Base-by-base conservation (phyloP, 2,888 invertebrate genomes). In the Thumatha senex region DNA sequence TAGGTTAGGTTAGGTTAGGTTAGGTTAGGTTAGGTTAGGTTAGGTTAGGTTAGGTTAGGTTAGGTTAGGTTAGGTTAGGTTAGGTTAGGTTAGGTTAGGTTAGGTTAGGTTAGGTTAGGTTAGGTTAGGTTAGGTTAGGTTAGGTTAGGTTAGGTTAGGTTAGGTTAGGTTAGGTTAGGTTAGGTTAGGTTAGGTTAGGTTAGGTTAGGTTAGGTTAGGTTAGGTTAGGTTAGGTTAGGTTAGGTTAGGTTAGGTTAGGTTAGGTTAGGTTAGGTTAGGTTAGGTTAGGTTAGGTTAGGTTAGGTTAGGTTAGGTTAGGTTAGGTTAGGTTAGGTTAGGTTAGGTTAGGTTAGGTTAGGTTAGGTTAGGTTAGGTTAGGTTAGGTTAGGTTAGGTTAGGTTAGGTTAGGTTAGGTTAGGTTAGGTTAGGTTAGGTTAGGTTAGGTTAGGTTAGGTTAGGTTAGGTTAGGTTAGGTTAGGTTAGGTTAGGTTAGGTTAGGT, bases 31-130 rank as follows among this genome's bases (percentile, higher is more conserved):
- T 51, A 41, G 46, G 51, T 51, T 51, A 46, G 51, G 51, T 51
- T 51, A 46, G 51, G 51, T 51, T 51, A 46, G 51, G 50, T 51
- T 51, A 46, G 51, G 51, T 51, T 51, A 45, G 51, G 51, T 51
- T 47, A 43, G 51, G 46, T 51, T 46, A 39, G 43, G 51, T 47
- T 51, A 46, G 51, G 51, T 51, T 51, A 46, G 51, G 46, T 46
- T 46, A 42, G 46, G 46, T 41, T 46, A 46, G 46, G 51, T 41
- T 51, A 38, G 46, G 51, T 46, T 51, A 41, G 46, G 51, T 46
- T 51, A 41, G 44, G 48, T 43, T 47, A 47, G 47, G 52, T 43
- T 53, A 40, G 47, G 52, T 48, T 52, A 43, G 47, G 52, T 48
- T 52, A 43, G 52, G 52, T 53, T 53, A 48, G 52, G 48, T 52